A percentile compares a stretch with the other conserved stretches of the same genome.
Evolutionary conservation across 1,140 invertebrate species (phyloP).

Genomic region (Bombus confusus): DNA sequence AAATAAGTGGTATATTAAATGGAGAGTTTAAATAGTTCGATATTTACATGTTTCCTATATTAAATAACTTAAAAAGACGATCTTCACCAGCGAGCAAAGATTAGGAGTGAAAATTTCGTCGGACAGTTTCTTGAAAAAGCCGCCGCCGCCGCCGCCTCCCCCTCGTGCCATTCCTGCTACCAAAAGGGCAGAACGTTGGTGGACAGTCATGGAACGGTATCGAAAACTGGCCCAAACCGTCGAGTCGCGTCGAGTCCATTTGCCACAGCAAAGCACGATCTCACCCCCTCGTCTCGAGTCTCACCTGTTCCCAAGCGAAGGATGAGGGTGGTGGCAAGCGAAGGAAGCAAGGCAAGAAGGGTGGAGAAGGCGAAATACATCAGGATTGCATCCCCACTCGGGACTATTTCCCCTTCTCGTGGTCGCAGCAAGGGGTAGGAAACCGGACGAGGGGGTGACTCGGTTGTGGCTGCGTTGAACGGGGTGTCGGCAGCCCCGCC

Average conservation of each 20-base stretch:
- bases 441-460: slow-evolving; percentile 65
- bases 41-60: neutral
- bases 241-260: slow-evolving; percentile 49
- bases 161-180: too few relatives aligned
- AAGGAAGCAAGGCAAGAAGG: slow-evolving; percentile 48
- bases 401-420: slow-evolving; percentile 64
- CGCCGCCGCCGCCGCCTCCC: too few relatives aligned
- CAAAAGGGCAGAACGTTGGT: neutral
- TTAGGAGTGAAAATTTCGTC: neutral
- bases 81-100: neutral
- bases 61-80: neutral
- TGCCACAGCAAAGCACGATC: slow-evolving; percentile 48
- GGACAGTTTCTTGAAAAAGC: neutral
- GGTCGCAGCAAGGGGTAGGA: slow-evolving; percentile 59
- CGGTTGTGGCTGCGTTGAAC: slow-evolving; percentile 77
- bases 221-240: slow-evolving; percentile 54
- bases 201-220: neutral
- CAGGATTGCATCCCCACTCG: slow-evolving; percentile 72
- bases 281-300: slow-evolving; percentile 34
- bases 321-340: slow-evolving; percentile 20
- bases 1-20: neutral
- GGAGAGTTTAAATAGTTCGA: neutral
- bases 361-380: slow-evolving; percentile 70
- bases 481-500: slow-evolving; percentile 79
- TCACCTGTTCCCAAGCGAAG: slow-evolving; percentile 51